phyloP scores from a whole-genome alignment of 2,113 vertebrate species.

The Oryzias javanicus region DNA sequence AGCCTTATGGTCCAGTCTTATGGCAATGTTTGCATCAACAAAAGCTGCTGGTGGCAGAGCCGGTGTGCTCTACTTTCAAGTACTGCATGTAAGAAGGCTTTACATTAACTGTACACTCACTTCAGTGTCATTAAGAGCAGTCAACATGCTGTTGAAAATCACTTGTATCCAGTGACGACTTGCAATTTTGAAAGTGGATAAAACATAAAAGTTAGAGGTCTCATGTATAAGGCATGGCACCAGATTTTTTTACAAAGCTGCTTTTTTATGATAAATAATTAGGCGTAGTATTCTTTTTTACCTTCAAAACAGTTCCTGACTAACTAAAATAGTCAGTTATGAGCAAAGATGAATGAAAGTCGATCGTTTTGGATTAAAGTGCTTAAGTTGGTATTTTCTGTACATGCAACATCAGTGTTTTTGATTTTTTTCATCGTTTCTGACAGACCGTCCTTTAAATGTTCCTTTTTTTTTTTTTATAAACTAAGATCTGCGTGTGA shows the following conservation, averaged over 20 bases:
- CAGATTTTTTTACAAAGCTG: background rate
- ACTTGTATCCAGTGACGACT: slow-evolving; percentile 30
- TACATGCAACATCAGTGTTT: slow-evolving; percentile 15
- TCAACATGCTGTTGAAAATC: slow-evolving; percentile 4
- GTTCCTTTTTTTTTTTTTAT: background rate
- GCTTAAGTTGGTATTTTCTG: slow-evolving; percentile 53
- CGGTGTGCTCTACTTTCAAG: slow-evolving; percentile 30
- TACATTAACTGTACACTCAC: slow-evolving; percentile 14
- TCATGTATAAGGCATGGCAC: no score
- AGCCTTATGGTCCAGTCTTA: background rate
- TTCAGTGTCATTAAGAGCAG: slow-evolving; percentile 15
- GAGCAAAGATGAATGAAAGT: slow-evolving; percentile 24
- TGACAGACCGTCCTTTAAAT: slow-evolving; percentile 26
- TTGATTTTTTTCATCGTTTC: slow-evolving; percentile 13
- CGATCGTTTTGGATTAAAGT: slow-evolving; percentile 57
- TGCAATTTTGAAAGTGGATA: slow-evolving; percentile 1
- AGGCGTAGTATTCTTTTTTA: background rate
- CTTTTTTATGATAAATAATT: background rate
- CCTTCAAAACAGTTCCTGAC: slow-evolving; percentile 34
- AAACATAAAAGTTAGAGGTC: no score
- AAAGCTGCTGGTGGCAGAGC: slow-evolving; percentile 49
- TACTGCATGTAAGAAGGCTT: slow-evolving; percentile 15
- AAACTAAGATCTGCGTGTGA: slow-evolving; percentile 3
- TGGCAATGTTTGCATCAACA: slow-evolving; percentile 16
- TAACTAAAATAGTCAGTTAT: slow-evolving; percentile 29